Evolutionary conservation across 2,113 vertebrate species (phyloP).

Genomic region (Poicephalus gulielmi): DNA sequence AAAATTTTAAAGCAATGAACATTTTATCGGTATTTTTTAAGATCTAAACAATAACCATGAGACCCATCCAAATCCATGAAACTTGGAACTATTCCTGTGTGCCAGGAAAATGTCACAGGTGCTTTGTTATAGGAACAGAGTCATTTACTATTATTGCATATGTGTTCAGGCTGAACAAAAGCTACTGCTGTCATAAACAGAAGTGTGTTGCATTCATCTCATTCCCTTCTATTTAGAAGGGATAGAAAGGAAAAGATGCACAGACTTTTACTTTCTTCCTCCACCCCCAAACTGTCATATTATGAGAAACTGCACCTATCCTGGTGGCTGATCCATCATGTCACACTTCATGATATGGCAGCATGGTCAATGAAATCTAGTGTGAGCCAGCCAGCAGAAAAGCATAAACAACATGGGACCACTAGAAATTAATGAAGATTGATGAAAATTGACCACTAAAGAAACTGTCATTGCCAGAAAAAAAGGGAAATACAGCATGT

Average conservation of each 20-base stretch:
- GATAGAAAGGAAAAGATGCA: not conserved
- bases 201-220: not conserved
- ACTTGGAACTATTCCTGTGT: not conserved
- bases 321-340: not conserved
- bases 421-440: not conserved
- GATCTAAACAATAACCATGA: conserved; percentile 48
- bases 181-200: not conserved
- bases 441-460: not conserved
- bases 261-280: not conserved
- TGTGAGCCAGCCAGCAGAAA: not conserved
- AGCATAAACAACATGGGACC: not conserved
- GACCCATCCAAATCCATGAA: not conserved
- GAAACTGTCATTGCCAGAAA: not conserved
- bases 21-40: conserved; percentile 70
- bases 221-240: not conserved
- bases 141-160: conserved; percentile 18
- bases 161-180: not conserved
- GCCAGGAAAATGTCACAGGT: conserved; percentile 1
- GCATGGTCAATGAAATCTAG: not conserved
- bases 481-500: fast-evolving
- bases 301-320: not conserved
- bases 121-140: conserved; percentile 12
- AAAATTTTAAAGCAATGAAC: conserved; percentile 52
- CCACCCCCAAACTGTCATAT: not conserved
- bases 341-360: not conserved